These are phyloP conservation scores for Sarcophaga caerulescens DNA, from an alignment of 2,888 invertebrate species.

Conservation along the genomic window DNA sequence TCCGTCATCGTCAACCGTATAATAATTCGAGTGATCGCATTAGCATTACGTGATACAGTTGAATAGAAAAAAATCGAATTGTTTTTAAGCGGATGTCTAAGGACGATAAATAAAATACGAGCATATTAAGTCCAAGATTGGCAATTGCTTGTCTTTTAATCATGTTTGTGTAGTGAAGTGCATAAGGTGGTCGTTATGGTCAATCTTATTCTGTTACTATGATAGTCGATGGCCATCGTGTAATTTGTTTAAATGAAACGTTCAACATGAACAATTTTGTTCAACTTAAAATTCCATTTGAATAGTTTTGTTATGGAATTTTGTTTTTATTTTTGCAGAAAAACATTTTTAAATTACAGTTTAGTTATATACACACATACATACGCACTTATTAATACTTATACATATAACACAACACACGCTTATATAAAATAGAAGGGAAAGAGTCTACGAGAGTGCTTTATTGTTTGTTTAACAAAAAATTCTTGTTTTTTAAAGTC, in stretches of 20 bases:
- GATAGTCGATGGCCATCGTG: background rate
- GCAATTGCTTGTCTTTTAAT: too few relatives aligned
- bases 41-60: too few relatives aligned
- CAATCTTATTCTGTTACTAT: background rate
- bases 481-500: conserved; percentile 3
- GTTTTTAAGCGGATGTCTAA: too few relatives aligned
- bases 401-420: too few relatives aligned
- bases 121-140: too few relatives aligned
- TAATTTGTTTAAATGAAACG: background rate
- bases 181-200: too few relatives aligned
- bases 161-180: too few relatives aligned
- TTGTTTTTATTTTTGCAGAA: background rate
- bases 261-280: conserved; percentile 7
- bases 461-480: conserved; percentile 13
- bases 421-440: too few relatives aligned
- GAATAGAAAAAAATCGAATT: too few relatives aligned
- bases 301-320: conserved; percentile 1
- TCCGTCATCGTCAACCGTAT: too few relatives aligned
- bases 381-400: background rate
- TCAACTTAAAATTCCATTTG: conserved; percentile 10
- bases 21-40: too few relatives aligned
- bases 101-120: too few relatives aligned
- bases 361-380: background rate
- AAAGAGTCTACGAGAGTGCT: background rate
- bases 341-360: background rate